Evolutionary conservation across 2,113 vertebrate genomes (phyloP), one percentile per base, ranked within the genome.

Genomic region (Mastomys natalensis): DNA sequence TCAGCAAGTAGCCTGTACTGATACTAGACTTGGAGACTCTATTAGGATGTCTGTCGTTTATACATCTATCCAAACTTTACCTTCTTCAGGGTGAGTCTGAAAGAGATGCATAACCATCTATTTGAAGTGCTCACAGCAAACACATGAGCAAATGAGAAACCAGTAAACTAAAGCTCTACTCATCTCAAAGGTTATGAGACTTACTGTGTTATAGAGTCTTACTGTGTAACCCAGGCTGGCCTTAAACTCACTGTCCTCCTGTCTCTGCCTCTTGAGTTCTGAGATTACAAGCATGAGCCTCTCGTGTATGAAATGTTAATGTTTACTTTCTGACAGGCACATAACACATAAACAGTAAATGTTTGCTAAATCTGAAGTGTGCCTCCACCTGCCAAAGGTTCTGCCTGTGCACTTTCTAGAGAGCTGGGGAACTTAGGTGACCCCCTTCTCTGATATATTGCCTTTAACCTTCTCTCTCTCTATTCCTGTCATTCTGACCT

Each of bases 371-470:
- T 72, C 66, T 51, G 51, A 95, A 45, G 43, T 62, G 55, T 15
- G 12, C n/a, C 62, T 17, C 21, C 3, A 1, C 15, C 31, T 80
- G 26, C 60, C 34, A 37, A 26, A 91, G 15, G 1, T 73, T 77
- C 58, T 92, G 45, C n/a, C 21, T 34, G 12, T 21, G 0, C 0
- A 0, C 22, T 16, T 86, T 73, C 2, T 8, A 5, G 80, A 86
- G 24, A 88, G 10, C 40, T 26, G 8, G 19, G 34, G 76, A 22
- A 51, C 85, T 48, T 34, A 26, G 4, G 34, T 5, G 5, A 5
- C 45, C 34, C 60, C 34, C 64, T 82, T 29, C 64, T 26, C 64
- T 26, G 48, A 0, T 34, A 43, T 9, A 1, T 10, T 0, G 0
- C n/a, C 40, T 17, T 51, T 24, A 10, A 1, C 21, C 26, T 31